Evolutionary conservation across 2,113 vertebrate genomes (phyloP).

Genomic region (Oreamnos americanus): DNA sequence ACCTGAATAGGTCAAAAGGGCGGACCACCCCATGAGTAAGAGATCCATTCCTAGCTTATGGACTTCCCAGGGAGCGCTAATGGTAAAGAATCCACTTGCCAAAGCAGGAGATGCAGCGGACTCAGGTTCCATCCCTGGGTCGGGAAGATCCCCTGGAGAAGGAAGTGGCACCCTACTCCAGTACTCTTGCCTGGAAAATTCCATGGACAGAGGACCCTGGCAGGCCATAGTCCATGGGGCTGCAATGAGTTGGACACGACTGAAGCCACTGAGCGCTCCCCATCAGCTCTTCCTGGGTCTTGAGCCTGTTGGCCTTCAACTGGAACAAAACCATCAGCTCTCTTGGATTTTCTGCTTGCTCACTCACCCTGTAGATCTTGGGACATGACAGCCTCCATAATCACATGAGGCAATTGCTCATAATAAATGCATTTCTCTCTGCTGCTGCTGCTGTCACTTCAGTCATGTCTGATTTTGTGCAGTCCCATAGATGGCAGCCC

Average conservation of each 20-base stretch:
- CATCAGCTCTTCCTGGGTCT: background rate
- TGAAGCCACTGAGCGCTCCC: background rate
- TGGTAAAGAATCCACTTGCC: background rate
- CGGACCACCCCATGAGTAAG: background rate
- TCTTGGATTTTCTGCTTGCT: background rate
- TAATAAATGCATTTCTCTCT: background rate
- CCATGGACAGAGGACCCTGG: background rate
- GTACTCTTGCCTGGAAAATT: background rate
- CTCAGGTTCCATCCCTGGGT: background rate
- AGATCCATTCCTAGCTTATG: background rate
- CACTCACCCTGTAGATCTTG: background rate
- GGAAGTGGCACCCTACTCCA: background rate
- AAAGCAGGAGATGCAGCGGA: background rate
- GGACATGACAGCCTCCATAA: background rate
- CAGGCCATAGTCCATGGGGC: background rate
- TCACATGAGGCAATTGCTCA: background rate
- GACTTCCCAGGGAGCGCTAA: background rate
- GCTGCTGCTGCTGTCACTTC: too few relatives aligned
- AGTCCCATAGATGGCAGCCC: fast-evolving
- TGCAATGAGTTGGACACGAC: background rate
- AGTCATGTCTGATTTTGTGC: fast-evolving
- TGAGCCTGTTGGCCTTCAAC: background rate
- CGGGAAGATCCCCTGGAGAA: background rate
- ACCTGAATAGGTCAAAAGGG: background rate
- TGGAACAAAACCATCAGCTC: background rate